These are phyloP conservation scores for Helicoverpa assulta DNA, from an alignment of 2,888 invertebrate genomes.

Conservation along the genomic window DNA sequence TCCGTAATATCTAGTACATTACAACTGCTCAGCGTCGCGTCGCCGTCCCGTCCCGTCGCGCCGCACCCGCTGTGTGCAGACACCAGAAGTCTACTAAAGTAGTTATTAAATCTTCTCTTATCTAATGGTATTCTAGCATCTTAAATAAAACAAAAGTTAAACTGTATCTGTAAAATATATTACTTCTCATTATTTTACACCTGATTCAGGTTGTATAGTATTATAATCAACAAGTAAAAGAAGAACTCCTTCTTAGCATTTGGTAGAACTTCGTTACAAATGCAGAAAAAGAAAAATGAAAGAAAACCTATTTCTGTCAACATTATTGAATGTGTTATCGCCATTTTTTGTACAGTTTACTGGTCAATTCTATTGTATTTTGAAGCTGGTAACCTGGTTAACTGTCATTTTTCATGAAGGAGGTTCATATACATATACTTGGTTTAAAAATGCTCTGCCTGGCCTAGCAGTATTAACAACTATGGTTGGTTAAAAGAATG, in stretches of 20 bases:
- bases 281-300: conserved; percentile 29
- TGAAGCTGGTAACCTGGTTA: too few species aligned
- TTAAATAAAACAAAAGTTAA: conserved; percentile 21
- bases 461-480: too few species aligned
- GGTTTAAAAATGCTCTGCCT: too few species aligned
- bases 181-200: conserved; percentile 8
- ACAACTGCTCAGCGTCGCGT: too few species aligned
- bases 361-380: not conserved
- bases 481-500: too few species aligned
- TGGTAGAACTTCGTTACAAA: conserved; percentile 19
- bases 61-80: too few species aligned
- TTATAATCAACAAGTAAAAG: conserved; percentile 29
- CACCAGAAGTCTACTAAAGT: too few species aligned
- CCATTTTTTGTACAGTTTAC: conserved; percentile 5
- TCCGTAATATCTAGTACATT: too few species aligned
- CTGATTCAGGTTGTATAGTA: conserved; percentile 25
- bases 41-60: too few species aligned
- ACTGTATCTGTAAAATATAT: conserved; percentile 35
- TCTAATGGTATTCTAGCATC: not conserved
- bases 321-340: conserved; percentile 13
- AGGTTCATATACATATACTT: too few species aligned
- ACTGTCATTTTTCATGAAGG: too few species aligned
- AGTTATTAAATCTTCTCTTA: too few species aligned
- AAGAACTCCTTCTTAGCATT: conserved; percentile 4
- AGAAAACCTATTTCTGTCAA: conserved; percentile 33